Conservation (phyloP, 2,888 invertebrate genomes). For the Muschampia plurimacula region DNA sequence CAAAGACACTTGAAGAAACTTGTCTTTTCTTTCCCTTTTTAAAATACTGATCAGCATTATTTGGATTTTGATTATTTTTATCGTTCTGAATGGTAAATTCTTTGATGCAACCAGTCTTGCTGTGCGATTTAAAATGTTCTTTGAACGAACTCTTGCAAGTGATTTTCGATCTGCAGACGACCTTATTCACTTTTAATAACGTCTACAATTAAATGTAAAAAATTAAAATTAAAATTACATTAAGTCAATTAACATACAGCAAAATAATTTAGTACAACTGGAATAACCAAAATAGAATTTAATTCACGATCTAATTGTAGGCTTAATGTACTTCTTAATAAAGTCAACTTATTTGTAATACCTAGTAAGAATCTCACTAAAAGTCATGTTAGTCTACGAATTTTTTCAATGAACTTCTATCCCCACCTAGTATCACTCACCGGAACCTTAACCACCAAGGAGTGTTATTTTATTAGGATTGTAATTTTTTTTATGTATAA, state of each 20-base stretch:
- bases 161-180: conserved; percentile 37
- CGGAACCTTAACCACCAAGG: too few relatives aligned
- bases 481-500: not conserved
- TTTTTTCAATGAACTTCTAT: too few relatives aligned
- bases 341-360: too few relatives aligned
- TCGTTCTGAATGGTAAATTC: conserved; percentile 17
- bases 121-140: conserved; percentile 10
- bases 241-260: too few relatives aligned
- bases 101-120: conserved; percentile 7
- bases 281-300: too few relatives aligned
- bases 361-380: too few relatives aligned
- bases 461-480: too few relatives aligned
- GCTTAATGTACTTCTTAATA: too few relatives aligned
- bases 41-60: not conserved
- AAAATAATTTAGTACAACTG: too few relatives aligned
- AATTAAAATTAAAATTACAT: not conserved
- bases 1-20: not conserved
- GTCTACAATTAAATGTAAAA: conserved; percentile 36
- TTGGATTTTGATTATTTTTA: not conserved
- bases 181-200: conserved; percentile 42
- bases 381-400: too few relatives aligned
- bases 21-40: not conserved
- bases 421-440: too few relatives aligned
- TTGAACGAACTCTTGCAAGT: conserved; percentile 38
- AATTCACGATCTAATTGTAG: too few relatives aligned